Evolutionary conservation across 2,888 invertebrate species (phyloP), one percentile per base, ranked within the genome.

Genomic region (Ophion ellenae): DNA sequence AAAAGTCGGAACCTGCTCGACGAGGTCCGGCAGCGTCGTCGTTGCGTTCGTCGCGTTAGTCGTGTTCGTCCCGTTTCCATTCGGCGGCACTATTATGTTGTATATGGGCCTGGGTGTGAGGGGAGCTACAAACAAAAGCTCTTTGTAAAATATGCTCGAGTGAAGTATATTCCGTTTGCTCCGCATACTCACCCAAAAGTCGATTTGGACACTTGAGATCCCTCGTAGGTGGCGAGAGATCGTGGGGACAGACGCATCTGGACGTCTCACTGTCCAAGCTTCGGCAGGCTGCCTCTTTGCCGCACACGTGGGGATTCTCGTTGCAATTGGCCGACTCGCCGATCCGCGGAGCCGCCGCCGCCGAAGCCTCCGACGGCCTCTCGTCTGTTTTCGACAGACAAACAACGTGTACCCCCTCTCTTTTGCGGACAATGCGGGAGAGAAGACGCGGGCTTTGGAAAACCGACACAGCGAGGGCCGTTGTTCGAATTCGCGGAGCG

Each of bases 191-290:
- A 96, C 96, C 96, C 92, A 95, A 96, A 81, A 95, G 94, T 86
- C 96, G 95, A 87, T 94, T 95, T 5, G 96, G 96, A 90, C 96
- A 96, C 87, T 95, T 95, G 87, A 95, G 95, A 89, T 96, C 96
- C 36, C 94, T 93, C 32, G 96, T 96, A 11, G 96, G 96, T 0
- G 95, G 95, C 70, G 95, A 94, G n/a, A 95, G 95, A 90, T 96
- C 96, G 88, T 96, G 96, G 0, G 97, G 96, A 91, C 97, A 97
- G 5, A 96, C 94, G 91, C 97, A 97, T 74, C 94, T 95, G 90
- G 96, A 96, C 6, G 94, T 94, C 82, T 93, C 94, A 85, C 95
- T 95, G 76, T 94, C 92, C 87, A 94, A 93, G 17, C 94, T 94
- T 81, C 94, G 93, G 90, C 97, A 97, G 0, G 96, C 96, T 0